A percentile compares a stretch with the other conserved stretches of the same genome.
These are phyloP conservation scores for Lysandra bellargus DNA, from an alignment of 2,888 invertebrate species.

Conservation along the genomic window DNA sequence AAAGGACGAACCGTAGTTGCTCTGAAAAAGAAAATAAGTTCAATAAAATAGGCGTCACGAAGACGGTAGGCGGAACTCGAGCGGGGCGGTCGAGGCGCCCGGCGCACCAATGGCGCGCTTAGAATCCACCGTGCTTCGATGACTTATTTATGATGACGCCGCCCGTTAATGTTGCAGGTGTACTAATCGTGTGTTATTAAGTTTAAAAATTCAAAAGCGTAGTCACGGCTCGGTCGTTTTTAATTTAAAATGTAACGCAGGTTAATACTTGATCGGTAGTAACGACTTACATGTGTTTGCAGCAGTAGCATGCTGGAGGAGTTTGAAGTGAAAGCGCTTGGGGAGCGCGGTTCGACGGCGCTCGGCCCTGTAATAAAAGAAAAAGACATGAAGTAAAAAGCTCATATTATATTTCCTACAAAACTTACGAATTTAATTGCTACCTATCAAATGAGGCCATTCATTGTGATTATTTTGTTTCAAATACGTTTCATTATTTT, in stretches of 20 bases:
- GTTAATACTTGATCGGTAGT: not conserved
- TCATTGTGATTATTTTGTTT: not conserved
- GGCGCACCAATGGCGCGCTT: slow-evolving; percentile 62
- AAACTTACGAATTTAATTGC: not conserved
- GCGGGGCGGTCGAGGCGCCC: slow-evolving; percentile 63
- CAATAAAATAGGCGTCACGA: slow-evolving; percentile 63
- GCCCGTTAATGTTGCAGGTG: slow-evolving; percentile 54
- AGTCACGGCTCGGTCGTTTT: not conserved
- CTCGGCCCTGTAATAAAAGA: slow-evolving; percentile 76
- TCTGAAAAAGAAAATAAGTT: slow-evolving; percentile 79
- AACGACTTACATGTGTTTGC: slow-evolving; percentile 91
- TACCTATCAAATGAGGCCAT: not conserved
- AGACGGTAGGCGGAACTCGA: slow-evolving; percentile 64
- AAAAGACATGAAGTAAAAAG: slow-evolving; percentile 38
- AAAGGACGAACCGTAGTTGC: slow-evolving; percentile 89
- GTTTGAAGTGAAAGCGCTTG: slow-evolving; percentile 79
- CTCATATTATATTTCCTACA: slow-evolving; percentile 23
- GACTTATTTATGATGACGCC: slow-evolving; percentile 44
- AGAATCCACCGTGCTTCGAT: slow-evolving; percentile 43
- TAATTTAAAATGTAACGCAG: not conserved
- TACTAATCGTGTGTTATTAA: slow-evolving; percentile 46
- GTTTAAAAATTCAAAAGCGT: slow-evolving; percentile 29
- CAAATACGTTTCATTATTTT: not conserved
- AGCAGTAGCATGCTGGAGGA: slow-evolving; percentile 95
- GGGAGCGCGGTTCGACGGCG: slow-evolving; percentile 79